A percentile compares a stretch with the other conserved stretches of the same genome.
Conservation (phyloP, 2,797 vertebrate species). For the Leptatherina wallacei region DNA sequence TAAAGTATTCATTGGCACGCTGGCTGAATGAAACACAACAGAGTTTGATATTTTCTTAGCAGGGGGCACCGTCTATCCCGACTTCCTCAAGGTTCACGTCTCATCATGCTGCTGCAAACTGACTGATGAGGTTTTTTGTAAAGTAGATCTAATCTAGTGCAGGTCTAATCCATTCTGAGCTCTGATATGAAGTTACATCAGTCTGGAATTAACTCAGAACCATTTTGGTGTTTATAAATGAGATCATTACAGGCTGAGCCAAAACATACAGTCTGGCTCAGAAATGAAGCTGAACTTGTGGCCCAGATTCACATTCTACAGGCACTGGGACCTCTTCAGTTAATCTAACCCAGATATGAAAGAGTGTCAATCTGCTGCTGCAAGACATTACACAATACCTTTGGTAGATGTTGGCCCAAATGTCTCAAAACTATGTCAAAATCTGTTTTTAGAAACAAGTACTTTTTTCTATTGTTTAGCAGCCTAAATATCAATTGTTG, state of each 20-base stretch:
- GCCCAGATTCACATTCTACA: slow-evolving; percentile 16
- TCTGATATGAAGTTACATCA: slow-evolving; percentile 35
- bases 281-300: slow-evolving; percentile 27
- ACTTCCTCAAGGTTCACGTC: slow-evolving; percentile 14
- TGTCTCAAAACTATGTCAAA: neutral
- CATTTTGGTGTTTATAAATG: neutral
- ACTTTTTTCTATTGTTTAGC: neutral
- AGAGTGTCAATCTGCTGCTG: neutral
- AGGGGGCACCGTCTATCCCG: neutral
- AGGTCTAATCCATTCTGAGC: slow-evolving; percentile 50
- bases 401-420: neutral
- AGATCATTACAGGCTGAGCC: neutral
- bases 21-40: slow-evolving; percentile 16
- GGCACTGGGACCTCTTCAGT: neutral
- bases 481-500: neutral
- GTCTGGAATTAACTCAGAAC: slow-evolving; percentile 30
- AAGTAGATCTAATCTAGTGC: slow-evolving; percentile 36
- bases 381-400: neutral
- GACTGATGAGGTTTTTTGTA: slow-evolving; percentile 18
- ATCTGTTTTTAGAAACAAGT: neutral
- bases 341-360: slow-evolving; percentile 10
- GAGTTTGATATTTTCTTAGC: neutral
- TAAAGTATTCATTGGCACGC: slow-evolving; percentile 60
- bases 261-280: slow-evolving; percentile 24
- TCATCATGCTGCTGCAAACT: slow-evolving; percentile 1